Conservation (phyloP, 1,140 invertebrate genomes). For the Thaumetopoea pityocampa region DNA sequence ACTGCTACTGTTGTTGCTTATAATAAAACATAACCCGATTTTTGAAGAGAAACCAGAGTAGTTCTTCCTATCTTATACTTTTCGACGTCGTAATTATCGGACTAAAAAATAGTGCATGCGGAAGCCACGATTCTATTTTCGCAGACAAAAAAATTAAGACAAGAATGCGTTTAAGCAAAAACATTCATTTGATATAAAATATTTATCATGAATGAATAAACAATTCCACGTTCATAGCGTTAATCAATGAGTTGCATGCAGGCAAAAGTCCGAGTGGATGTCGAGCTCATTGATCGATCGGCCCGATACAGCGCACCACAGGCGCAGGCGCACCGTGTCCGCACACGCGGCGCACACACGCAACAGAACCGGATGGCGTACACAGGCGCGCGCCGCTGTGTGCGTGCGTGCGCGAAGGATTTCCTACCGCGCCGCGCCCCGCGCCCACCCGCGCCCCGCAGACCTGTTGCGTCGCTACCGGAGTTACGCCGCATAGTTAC, state of each 20-base stretch:
- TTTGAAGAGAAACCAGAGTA: too few relatives aligned
- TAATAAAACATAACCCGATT: too few relatives aligned
- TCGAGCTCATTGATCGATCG: conserved; percentile 74
- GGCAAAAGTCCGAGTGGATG: conserved; percentile 58
- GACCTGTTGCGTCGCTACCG: conserved; percentile 71
- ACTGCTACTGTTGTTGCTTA: too few relatives aligned
- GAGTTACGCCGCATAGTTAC: conserved; percentile 76
- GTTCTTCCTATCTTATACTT: too few relatives aligned
- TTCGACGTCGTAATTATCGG: background rate
- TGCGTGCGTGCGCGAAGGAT: conserved; percentile 58
- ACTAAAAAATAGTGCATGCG: background rate
- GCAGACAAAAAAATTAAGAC: conserved; percentile 11
- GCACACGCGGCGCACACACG: conserved; percentile 44
- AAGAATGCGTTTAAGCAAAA: conserved; percentile 44
- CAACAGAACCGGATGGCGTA: conserved; percentile 65
- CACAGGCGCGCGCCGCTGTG: conserved; percentile 41
- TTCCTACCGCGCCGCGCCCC: conserved; percentile 67
- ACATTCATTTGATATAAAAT: conserved; percentile 65
- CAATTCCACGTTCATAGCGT: conserved; percentile 74
- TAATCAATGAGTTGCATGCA: conserved; percentile 75
- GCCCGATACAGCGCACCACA: conserved; percentile 55
- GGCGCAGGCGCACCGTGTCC: conserved; percentile 24
- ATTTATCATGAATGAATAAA: conserved; percentile 74
- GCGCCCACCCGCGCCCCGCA: conserved; percentile 36
- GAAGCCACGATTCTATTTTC: background rate